Base-by-base conservation (phyloP, 2,888 invertebrate species). In the Phengaris arion region DNA sequence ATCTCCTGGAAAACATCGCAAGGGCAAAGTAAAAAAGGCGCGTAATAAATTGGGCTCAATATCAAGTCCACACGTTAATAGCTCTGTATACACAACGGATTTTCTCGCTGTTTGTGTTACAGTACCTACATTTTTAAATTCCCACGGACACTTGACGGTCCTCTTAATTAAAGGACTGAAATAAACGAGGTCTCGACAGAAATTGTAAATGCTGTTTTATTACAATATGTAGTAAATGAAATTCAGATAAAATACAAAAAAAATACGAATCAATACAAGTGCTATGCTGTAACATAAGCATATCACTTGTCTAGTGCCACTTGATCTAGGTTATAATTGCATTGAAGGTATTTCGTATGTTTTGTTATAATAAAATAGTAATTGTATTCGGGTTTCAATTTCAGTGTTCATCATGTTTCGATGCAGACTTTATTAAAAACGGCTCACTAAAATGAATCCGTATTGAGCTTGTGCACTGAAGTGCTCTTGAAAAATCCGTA, bases 401-500 rank as follows among this genome's bases (percentile, higher is more conserved):
- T 12, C 35, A 64, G 13, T 45, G 12, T 64, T 64, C 35, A 48
- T 48, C 48, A 48, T 69, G n/a, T 68, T 68, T 48, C 52, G 51
- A 15, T 15, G 70, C 72, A 13, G 54, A 35, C 72, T 72, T 72
- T 72, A 72, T 45, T 72, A 8, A 72, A 72, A 72, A 35, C 35
- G 52, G 72, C 54, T 54, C 54, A 52, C 72, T 52, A 72, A 72
- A 72, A 72, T 54, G 72, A 52, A 72, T 72, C 54, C 52, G 35
- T 54, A 72, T 72, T 72, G 72, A 72, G 35, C 54, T 54, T 72
- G 52, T 52, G 13, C 72, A 54, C 52, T 13, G 52, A 35, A 72
- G 72, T 52, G 72, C 72, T 72, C 35, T 45, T 72, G 35, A 72
- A 52, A 72, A 52, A 54, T 72, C 51, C 52, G 54, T 52, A 70